Conservation (phyloP, 2,113 vertebrate genomes). For the Macrotus californicus region DNA sequence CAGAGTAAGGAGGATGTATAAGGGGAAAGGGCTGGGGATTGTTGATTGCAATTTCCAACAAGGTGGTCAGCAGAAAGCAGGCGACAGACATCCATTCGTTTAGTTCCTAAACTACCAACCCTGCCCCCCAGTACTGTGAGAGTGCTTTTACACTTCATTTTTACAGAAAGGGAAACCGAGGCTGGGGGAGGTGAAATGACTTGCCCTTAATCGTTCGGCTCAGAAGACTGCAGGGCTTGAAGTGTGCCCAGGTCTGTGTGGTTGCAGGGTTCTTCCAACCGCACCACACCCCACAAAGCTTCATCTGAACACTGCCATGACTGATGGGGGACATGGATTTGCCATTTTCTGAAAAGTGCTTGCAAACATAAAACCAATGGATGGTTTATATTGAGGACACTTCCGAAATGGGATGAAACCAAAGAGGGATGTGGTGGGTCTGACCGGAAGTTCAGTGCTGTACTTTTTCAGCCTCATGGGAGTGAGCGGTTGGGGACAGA, state of each 20-base stretch:
- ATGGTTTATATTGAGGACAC: background rate
- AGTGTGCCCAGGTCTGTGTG: background rate
- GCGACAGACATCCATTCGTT: background rate
- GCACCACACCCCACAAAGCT: background rate
- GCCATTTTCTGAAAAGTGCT: slow-evolving; percentile 23
- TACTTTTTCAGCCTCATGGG: background rate
- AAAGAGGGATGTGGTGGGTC: background rate
- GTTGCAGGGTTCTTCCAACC: background rate
- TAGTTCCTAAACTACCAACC: background rate
- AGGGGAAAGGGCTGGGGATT: background rate
- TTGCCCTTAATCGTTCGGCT: background rate
- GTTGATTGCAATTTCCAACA: background rate
- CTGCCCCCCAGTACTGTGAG: background rate
- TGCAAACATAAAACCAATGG: background rate
- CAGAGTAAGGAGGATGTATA: background rate
- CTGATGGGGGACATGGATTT: background rate
- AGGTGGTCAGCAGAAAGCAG: background rate
- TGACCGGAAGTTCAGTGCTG: background rate
- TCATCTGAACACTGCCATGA: background rate
- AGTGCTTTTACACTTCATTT: background rate
- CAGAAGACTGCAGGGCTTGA: background rate
- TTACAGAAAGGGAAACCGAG: background rate
- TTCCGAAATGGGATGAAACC: background rate
- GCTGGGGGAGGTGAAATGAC: background rate
- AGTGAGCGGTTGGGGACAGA: background rate